A percentile compares a stretch with the other conserved stretches of the same genome.
These are phyloP conservation scores for Fundulus diaphanus DNA, from an alignment of 2,797 vertebrate species.

Conservation along the genomic window DNA sequence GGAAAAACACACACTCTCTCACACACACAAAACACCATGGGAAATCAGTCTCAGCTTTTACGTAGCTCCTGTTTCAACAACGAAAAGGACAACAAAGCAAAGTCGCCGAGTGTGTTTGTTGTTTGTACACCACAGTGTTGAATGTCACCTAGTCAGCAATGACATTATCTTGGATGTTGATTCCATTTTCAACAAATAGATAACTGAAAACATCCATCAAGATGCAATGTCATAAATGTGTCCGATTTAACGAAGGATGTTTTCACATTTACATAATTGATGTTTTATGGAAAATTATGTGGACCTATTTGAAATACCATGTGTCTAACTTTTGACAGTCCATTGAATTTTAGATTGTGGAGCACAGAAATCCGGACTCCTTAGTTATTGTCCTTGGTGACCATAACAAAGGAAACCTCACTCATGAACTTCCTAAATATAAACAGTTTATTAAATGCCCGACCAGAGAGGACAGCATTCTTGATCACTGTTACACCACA, in stretches of 20 bases:
- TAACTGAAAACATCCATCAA: not conserved
- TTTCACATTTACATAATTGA: not conserved
- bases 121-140: conserved; percentile 17
- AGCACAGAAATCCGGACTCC: too few relatives aligned
- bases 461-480: too few relatives aligned
- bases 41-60: conserved; percentile 8
- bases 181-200: not conserved
- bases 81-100: conserved; percentile 17
- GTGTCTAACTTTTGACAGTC: too few relatives aligned
- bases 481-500: too few relatives aligned
- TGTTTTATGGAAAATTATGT: not conserved
- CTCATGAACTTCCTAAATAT: too few relatives aligned
- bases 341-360: too few relatives aligned
- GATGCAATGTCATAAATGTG: not conserved
- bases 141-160: conserved; percentile 12
- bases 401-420: too few relatives aligned
- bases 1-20: conserved; percentile 5
- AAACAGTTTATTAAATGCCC: too few relatives aligned
- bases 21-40: not conserved
- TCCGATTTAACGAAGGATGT: not conserved
- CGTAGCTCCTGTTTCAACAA: conserved; percentile 48
- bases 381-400: too few relatives aligned
- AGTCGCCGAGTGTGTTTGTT: conserved; percentile 42
- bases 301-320: too few relatives aligned
- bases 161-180: not conserved